phyloP scores from a whole-genome alignment of 1,140 invertebrate genomes.

The Agraylea sexmaculata region DNA sequence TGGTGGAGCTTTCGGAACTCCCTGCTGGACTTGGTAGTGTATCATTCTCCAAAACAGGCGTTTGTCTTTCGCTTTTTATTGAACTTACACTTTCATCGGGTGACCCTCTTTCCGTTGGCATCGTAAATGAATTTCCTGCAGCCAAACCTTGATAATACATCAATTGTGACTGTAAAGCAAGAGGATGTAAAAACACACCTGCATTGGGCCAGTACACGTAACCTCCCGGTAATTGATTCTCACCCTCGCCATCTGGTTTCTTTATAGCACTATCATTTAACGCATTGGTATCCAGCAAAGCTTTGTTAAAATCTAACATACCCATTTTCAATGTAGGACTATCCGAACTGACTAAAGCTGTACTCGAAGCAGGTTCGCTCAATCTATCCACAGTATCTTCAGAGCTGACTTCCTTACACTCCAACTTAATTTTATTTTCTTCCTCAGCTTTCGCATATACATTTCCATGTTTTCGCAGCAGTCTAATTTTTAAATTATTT shows the following conservation, averaged over 20 bases:
- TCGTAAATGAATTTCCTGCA: conserved; percentile 24
- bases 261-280: conserved; percentile 11
- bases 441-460: conserved; percentile 41
- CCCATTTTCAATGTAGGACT: conserved; percentile 18
- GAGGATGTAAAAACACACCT: conserved; percentile 57
- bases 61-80: conserved; percentile 21
- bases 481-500: conserved; percentile 50
- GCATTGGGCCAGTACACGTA: conserved; percentile 59
- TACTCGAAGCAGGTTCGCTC: conserved; percentile 20
- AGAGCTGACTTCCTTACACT: conserved; percentile 35
- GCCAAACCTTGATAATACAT: conserved; percentile 63
- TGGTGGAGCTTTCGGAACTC: conserved; percentile 22
- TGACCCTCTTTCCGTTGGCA: conserved; percentile 22
- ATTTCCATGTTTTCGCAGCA: conserved; percentile 47
- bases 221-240: conserved; percentile 26
- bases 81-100: conserved; percentile 25
- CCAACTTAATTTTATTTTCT: conserved; percentile 42
- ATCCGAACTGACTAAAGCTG: conserved; percentile 13
- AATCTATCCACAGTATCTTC: conserved; percentile 11
- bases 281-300: conserved; percentile 13
- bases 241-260: conserved; percentile 15
- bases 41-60: conserved; percentile 31
- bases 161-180: conserved; percentile 56
- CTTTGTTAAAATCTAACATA: conserved; percentile 20
- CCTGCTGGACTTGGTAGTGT: conserved; percentile 22